Percentiles rank a stretch among this genome's conserved stretches.
Evolutionary conservation across 2,888 invertebrate species (phyloP).

Genomic region (Punctoribates punctum): DNA sequence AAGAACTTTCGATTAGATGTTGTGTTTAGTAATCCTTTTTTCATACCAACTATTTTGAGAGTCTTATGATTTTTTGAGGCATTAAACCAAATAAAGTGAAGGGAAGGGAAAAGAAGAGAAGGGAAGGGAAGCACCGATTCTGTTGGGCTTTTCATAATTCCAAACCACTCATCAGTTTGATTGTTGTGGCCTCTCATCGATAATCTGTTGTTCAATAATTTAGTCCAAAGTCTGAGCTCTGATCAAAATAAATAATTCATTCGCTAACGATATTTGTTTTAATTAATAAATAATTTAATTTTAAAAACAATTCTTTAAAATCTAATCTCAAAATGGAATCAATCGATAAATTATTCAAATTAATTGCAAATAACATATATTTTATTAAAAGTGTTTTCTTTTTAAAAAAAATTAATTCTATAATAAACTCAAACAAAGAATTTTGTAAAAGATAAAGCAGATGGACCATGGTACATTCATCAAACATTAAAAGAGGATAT

Average conservation of each 20-base stretch:
- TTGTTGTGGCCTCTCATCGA: not conserved
- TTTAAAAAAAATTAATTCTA: no score
- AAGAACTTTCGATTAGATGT: constrained; percentile 13
- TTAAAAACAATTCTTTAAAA: not conserved
- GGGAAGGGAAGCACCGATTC: not conserved
- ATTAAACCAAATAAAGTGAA: not conserved
- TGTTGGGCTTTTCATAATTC: not conserved
- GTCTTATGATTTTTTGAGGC: not conserved
- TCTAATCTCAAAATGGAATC: not conserved
- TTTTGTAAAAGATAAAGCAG: no score
- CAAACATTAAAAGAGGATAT: no score
- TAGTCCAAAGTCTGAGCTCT: not conserved
- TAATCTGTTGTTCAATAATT: not conserved
- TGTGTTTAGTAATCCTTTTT: constrained; percentile 12
- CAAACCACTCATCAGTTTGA: constrained; percentile 6
- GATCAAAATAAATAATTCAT: not conserved
- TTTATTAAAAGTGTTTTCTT: no score
- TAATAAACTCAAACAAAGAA: no score
- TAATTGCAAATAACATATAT: not conserved
- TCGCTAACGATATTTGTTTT: no score
- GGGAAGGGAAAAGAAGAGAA: not conserved
- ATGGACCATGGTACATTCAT: no score
- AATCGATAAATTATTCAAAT: not conserved
- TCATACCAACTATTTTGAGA: not conserved
- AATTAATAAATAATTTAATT: not conserved